These are phyloP conservation scores for Hozukius guyotensis DNA, from an alignment of 2,797 vertebrate species.

Conservation along the genomic window DNA sequence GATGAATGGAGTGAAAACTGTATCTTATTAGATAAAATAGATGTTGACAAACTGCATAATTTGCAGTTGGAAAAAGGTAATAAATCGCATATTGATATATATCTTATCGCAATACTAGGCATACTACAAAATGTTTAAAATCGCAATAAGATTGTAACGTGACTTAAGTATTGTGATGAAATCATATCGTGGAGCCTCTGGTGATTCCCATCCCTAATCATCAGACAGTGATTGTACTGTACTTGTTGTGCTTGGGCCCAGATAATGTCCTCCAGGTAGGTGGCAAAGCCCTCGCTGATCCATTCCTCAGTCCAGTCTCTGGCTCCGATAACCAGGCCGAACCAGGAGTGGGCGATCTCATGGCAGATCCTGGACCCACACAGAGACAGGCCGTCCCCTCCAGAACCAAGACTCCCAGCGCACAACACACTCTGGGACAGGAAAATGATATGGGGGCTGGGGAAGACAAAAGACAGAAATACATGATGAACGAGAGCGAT, in stretches of 20 bases:
- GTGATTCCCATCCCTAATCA: too few species aligned
- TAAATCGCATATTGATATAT: too few species aligned
- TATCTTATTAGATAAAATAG: too few species aligned
- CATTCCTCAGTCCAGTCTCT: conserved; percentile 98
- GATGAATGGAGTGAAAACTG: too few species aligned
- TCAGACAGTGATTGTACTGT: not conserved
- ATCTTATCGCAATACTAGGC: too few species aligned
- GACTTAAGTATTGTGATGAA: too few species aligned
- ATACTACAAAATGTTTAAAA: too few species aligned
- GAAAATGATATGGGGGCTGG: conserved; percentile 96
- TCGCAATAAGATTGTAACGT: too few species aligned
- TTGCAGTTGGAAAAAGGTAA: too few species aligned
- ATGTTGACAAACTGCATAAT: too few species aligned
- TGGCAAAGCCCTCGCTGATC: conserved; percentile 98
- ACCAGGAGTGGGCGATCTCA: conserved; percentile 97
- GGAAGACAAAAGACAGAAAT: conserved; percentile 54
- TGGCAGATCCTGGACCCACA: conserved; percentile 94
- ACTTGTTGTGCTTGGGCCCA: conserved; percentile 92
- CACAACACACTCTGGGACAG: conserved; percentile 91
- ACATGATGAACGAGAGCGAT: conserved; percentile 6
- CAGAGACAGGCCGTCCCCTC: conserved; percentile 76
- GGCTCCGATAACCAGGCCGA: conserved; percentile 94
- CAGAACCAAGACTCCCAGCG: conserved; percentile 28
- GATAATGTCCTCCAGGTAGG: conserved; percentile 93
- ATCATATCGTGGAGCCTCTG: too few species aligned